Evolutionary conservation across 2,888 invertebrate genomes (phyloP).

Genomic region (Tholera decimalis): DNA sequence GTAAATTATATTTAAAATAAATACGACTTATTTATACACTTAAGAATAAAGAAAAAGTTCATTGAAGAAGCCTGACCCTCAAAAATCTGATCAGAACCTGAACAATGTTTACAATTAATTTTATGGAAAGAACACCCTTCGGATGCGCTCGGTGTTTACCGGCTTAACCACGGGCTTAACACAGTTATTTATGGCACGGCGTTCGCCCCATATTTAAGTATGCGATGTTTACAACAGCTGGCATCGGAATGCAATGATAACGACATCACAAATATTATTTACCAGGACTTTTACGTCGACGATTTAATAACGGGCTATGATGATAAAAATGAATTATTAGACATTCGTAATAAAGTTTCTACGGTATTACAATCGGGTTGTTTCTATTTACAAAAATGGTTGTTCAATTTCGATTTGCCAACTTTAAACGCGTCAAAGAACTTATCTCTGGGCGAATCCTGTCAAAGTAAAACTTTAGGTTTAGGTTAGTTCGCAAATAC

Average conservation of each 20-base stretch:
- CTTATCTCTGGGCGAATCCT: constrained; percentile 12
- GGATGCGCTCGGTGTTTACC: constrained; percentile 5
- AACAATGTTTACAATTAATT: constrained; percentile 9
- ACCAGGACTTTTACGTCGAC: no score
- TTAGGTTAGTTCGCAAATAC: no score
- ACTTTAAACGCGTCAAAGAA: constrained; percentile 8
- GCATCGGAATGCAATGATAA: constrained; percentile 10
- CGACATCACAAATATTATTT: constrained; percentile 3
- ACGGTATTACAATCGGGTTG: constrained; percentile 10
- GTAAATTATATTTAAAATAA: no score
- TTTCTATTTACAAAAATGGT: constrained; percentile 15
- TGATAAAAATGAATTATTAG: constrained; percentile 2
- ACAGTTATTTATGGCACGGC: background rate
- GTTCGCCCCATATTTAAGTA: constrained; percentile 11
- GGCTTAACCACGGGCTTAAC: no score
- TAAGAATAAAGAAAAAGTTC: no score
- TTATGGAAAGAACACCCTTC: constrained; percentile 1
- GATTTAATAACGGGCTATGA: background rate
- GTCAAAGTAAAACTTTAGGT: constrained; percentile 20
- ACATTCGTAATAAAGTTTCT: constrained; percentile 4
- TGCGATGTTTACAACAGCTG: constrained; percentile 7
- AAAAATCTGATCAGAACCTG: no score
- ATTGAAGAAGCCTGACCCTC: no score
- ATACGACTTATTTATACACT: no score
- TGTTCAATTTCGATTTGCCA: constrained; percentile 10